Conservation (phyloP, 2,888 invertebrate genomes). For the Listrodromus nycthemerus region DNA sequence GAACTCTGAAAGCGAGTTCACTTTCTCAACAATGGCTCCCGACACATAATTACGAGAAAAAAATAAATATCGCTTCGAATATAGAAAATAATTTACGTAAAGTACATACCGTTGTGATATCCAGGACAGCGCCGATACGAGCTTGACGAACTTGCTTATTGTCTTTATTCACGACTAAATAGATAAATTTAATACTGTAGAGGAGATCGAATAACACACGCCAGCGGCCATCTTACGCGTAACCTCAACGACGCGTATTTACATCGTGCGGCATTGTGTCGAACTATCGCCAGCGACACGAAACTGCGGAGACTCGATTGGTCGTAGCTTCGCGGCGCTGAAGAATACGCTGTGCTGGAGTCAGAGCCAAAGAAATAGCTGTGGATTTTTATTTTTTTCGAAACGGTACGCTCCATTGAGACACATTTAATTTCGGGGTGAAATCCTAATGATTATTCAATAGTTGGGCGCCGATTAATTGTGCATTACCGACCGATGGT, state of each 20-base stretch:
- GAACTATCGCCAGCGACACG: background rate
- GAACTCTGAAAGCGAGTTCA: background rate
- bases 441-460: too few relatives aligned
- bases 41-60: background rate
- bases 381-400: too few relatives aligned
- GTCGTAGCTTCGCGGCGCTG: background rate
- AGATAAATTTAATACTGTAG: constrained; percentile 66
- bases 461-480: too few relatives aligned
- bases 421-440: too few relatives aligned
- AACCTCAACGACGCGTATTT: constrained; percentile 33
- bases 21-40: constrained; percentile 13
- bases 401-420: too few relatives aligned
- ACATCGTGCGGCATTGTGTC: background rate
- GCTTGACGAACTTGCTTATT: background rate
- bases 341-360: background rate
- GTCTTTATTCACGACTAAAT: constrained; percentile 34
- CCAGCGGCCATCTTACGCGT: constrained; percentile 81
- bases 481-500: too few relatives aligned
- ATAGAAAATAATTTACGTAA: background rate
- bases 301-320: background rate
- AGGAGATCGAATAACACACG: constrained; percentile 76
- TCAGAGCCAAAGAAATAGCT: too few relatives aligned
- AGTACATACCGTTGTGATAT: constrained; percentile 14
- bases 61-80: background rate
- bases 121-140: background rate